Evolutionary conservation across 2,113 vertebrate species (phyloP), one percentile per base, ranked within the genome.

Genomic region (Vulpes ferrilata): DNA sequence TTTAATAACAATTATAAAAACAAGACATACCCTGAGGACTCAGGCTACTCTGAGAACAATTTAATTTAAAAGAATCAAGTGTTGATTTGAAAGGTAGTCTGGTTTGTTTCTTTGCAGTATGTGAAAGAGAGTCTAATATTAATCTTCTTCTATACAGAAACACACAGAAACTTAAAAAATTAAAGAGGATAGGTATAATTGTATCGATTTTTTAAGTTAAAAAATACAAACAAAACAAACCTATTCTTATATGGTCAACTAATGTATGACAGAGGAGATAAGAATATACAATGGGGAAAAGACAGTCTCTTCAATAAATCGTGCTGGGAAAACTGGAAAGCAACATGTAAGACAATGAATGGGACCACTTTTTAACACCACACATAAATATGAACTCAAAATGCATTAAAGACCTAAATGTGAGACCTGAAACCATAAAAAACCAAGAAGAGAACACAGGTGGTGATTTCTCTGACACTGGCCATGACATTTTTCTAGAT

Each of bases 81-180:
- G 22, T 48, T 87, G 53, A 79, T 79, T 57, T 93, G 83, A 92
- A 74, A 97, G 95, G 38, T 43, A 74, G 35, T 48, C 43, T 74
- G 22, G 85, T 89, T 82, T 92, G 43, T 4, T 15, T 87, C 6
- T 48, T 96, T 94, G 60, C 27, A 81, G 32, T 2, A 0, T 96
- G 59, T 93, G n/a, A 96, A 96, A 90, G 87, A 38, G 83, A 94
- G n/a, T 95, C 27, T 93, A 64, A 90, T 62, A 79, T 81, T 65
- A 53, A 96, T 43, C 78, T 82, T 27, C 65, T 81, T 97, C 79
- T 79, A 87, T 51, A 84, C 86, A 96, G 90, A 95, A 94, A 92
- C 22, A 97, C 20, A 30, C 25, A 25, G 38, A 83, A 32, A 51
- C 59, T 20, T 78, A 17, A 91, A 78, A 91, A 79, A 51, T 32